Percentiles rank a stretch among this genome's conserved stretches.
phyloP scores from a whole-genome alignment of 2,888 invertebrate species.

The Acronicta psi region DNA sequence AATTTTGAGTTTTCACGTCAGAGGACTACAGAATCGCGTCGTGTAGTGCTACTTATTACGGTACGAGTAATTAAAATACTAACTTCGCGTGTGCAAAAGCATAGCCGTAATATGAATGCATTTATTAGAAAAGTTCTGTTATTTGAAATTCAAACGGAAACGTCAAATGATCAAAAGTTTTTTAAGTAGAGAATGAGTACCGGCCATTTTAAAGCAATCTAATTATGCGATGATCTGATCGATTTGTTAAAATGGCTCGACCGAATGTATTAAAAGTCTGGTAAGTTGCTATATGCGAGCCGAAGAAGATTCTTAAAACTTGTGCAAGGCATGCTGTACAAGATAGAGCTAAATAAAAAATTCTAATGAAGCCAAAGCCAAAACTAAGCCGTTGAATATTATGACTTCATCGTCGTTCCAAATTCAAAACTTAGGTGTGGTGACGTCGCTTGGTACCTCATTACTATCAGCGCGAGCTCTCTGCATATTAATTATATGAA shows the following conservation, averaged over 20 bases:
- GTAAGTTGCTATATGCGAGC: no score
- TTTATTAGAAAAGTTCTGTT: neutral
- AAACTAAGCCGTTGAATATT: conserved; percentile 7
- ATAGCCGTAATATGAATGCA: neutral
- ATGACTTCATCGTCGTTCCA: conserved; percentile 14
- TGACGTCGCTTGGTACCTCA: conserved; percentile 51
- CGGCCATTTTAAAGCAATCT: neutral
- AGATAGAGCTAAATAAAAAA: no score
- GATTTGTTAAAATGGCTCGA: no score
- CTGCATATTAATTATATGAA: conserved; percentile 51
- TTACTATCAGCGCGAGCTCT: conserved; percentile 47
- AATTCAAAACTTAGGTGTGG: conserved; percentile 30
- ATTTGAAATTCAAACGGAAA: neutral
- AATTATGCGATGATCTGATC: neutral
- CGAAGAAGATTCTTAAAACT: no score
- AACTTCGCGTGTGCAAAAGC: neutral
- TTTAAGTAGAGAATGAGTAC: neutral
- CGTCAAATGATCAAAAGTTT: neutral
- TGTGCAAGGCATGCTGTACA: no score
- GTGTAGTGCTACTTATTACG: conserved; percentile 4
- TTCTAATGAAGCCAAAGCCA: conserved; percentile 8
- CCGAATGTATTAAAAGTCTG: no score
- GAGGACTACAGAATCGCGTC: conserved; percentile 8
- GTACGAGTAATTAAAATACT: conserved; percentile 3
- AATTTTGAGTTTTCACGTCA: conserved; percentile 15